A percentile compares a stretch with the other conserved stretches of the same genome.
phyloP scores from a whole-genome alignment of 2,113 vertebrate species.

The Myotis lucifugus region DNA sequence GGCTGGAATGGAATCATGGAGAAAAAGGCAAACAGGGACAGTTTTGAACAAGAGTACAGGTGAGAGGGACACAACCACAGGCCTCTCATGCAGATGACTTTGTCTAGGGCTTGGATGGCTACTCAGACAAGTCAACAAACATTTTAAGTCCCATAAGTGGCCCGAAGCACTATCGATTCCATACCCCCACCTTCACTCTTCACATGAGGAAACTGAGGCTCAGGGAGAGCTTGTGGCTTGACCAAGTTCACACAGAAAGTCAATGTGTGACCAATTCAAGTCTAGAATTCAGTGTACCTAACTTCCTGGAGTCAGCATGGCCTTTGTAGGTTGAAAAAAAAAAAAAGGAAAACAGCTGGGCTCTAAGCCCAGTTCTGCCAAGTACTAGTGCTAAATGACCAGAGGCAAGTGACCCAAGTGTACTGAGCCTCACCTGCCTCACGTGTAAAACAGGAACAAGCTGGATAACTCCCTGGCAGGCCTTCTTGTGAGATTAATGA shows the following conservation, averaged over 20 bases:
- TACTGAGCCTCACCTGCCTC: background rate
- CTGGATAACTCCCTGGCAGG: background rate
- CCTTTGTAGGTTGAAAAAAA: background rate
- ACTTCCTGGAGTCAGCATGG: background rate
- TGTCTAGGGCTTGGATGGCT: background rate
- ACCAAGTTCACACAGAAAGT: constrained; percentile 35
- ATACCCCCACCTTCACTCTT: background rate
- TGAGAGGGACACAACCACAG: background rate
- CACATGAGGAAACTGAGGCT: constrained; percentile 38
- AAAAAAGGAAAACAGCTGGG: background rate
- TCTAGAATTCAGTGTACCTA: constrained; percentile 47
- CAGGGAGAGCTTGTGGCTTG: constrained; percentile 1
- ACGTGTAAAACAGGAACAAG: background rate
- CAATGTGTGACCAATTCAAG: constrained; percentile 5
- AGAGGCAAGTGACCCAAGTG: background rate
- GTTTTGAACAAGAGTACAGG: background rate
- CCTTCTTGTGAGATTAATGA: constrained; percentile 13
- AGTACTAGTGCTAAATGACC: background rate
- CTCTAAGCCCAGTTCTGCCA: constrained; percentile 30
- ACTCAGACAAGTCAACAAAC: background rate
- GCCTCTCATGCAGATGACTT: background rate
- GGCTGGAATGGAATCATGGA: background rate
- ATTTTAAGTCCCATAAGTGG: constrained; percentile 1
- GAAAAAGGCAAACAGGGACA: constrained; percentile 15
- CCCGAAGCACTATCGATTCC: background rate